A percentile compares a stretch with the other conserved stretches of the same genome.
Evolutionary conservation across 2,113 vertebrate species (phyloP).

Genomic region (Taxidea taxus): DNA sequence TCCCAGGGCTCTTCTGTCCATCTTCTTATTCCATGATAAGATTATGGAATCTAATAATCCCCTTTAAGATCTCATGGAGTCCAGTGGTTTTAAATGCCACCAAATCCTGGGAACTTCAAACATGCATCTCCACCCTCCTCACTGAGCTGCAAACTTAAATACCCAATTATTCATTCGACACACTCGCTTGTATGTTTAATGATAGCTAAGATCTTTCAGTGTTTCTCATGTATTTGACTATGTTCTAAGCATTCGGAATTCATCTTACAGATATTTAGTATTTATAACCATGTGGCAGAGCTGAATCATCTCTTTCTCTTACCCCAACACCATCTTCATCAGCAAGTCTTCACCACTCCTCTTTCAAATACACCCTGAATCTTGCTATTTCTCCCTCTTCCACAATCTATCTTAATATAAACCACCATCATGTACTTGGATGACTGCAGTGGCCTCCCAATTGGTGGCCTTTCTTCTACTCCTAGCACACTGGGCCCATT

Average conservation of each 20-base stretch:
- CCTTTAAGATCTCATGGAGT: background rate
- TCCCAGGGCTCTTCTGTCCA: background rate
- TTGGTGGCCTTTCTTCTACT: background rate
- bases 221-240: background rate
- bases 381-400: background rate
- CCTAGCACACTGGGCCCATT: background rate
- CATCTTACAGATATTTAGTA: background rate
- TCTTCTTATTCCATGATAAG: background rate
- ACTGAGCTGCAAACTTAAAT: background rate
- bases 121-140: background rate
- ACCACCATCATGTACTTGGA: background rate
- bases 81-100: background rate
- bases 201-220: background rate
- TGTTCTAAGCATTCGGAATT: background rate
- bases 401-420: background rate
- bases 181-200: background rate
- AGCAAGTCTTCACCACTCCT: background rate
- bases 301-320: background rate
- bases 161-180: background rate
- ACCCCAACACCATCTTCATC: background rate
- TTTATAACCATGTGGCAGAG: background rate
- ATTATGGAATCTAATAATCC: too few relatives aligned
- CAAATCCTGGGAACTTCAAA: background rate
- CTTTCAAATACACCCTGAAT: background rate
- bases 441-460: background rate